Base-by-base conservation (phyloP, 2,113 vertebrate species). In the Chaetorhynchus papuensis region DNA sequence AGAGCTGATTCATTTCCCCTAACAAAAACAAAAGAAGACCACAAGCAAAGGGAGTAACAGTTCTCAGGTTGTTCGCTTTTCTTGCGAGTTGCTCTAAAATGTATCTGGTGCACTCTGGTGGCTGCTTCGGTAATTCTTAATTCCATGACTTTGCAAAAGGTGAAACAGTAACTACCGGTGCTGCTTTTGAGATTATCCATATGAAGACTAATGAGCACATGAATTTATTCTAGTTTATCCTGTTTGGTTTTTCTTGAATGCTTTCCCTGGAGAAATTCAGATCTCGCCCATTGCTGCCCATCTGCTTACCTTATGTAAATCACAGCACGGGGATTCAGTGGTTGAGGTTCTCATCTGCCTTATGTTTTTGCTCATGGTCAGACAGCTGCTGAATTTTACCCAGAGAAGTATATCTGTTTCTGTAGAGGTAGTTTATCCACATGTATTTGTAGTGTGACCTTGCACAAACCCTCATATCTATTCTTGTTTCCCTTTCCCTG, bases 91-190 rank as follows among this genome's bases (percentile, higher is more conserved):
- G n/a, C 61, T 96, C 75, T 88, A 30, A 82, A 94, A 96, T 79
- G 94, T 72, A 79, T 96, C 83, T 96, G 71, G 96, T 96, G 96
- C 96, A 57, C 96, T 96, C 97, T 97, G 94, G 95, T 96, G 96
- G 96, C 83, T 91, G 95, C 71, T 93, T 90, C 1, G 1, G 41
- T 90, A 96, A 93, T 61, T 56, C 85, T 76, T 87, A 39, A 66
- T 92, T 82, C 6, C 3, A 23, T 39, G 39, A 90, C 9, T 64
- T 83, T 3, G 4, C 13, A 26, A 64, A 89, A 89, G 23, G 37
- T 63, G 63, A 80, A 81, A 66, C 22, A 26, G 16, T 80, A 66
- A 72, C 28, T 83, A 68, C 9, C 0, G 4, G 26, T 24, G 17
- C 41, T 44, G 11, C 3, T 88, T 87, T 65, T 65, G 45, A 91